Evolutionary conservation across 53 echinoderm and acorn worm species (phyloP).

Genomic region (Arbacia lixula): DNA sequence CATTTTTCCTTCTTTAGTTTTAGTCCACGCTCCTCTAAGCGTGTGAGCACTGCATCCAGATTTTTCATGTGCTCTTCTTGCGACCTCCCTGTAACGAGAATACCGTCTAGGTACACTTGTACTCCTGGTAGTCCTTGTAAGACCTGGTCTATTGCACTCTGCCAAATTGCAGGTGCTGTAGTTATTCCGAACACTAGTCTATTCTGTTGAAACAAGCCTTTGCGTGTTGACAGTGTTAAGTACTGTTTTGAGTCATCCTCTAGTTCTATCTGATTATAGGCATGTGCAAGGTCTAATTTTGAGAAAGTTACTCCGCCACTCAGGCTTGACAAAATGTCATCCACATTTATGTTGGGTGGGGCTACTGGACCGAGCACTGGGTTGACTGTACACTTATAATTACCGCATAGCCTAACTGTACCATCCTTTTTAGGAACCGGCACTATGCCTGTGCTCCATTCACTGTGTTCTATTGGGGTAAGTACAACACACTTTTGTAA

Average conservation of each 20-base stretch:
- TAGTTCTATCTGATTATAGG: slow-evolving; percentile 64
- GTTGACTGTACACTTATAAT: slow-evolving; percentile 64
- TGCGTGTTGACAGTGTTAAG: slow-evolving; percentile 44
- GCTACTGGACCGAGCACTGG: slow-evolving; percentile 61
- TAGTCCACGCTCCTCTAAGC: too few species aligned
- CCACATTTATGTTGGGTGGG: slow-evolving; percentile 70
- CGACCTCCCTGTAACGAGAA: slow-evolving; percentile 51
- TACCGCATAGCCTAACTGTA: slow-evolving; percentile 67
- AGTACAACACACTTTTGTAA: slow-evolving; percentile 68
- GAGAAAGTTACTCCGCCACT: slow-evolving; percentile 49
- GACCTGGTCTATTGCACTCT: slow-evolving; percentile 55
- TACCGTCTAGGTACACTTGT: slow-evolving; percentile 67
- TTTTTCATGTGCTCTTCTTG: too few species aligned
- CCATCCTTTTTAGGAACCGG: slow-evolving; percentile 66
- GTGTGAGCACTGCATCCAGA: too few species aligned
- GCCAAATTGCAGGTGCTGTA: slow-evolving; percentile 71
- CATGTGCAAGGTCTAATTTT: slow-evolving; percentile 59
- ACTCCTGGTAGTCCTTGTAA: slow-evolving; percentile 54
- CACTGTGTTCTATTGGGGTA: slow-evolving; percentile 63
- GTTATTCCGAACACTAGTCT: slow-evolving; percentile 60
- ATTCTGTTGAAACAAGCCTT: slow-evolving; percentile 64
- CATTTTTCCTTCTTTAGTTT: slow-evolving; percentile 24
- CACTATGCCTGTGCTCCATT: slow-evolving; percentile 65
- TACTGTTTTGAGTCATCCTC: slow-evolving; percentile 47
- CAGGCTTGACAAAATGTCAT: slow-evolving; percentile 67